A percentile compares a stretch with the other conserved stretches of the same genome.
These are phyloP conservation scores for Neotragus moschatus DNA, from an alignment of 2,113 vertebrate species.

Conservation along the genomic window DNA sequence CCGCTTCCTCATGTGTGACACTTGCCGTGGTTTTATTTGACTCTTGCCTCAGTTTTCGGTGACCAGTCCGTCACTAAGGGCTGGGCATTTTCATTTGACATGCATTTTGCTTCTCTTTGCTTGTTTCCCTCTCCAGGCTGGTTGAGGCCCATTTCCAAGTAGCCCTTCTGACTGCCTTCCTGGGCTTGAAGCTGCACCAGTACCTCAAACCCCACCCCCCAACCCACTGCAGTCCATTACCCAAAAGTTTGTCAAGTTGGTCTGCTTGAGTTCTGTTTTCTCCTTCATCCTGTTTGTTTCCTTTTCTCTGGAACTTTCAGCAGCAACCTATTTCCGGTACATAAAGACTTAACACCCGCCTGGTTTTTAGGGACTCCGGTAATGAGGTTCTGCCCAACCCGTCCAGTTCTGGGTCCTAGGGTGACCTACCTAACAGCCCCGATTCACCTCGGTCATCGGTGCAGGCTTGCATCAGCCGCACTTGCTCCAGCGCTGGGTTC, in stretches of 20 bases:
- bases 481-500: not conserved
- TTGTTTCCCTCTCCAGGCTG: not conserved
- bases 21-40: not conserved
- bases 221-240: not conserved
- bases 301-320: slow-evolving; percentile 5
- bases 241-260: not conserved
- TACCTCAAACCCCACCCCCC: too few species aligned
- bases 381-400: not conserved
- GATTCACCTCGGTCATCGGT: not conserved
- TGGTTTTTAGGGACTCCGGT: not conserved
- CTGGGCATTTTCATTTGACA: not conserved
- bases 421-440: not conserved
- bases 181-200: not conserved
- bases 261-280: not conserved
- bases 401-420: not conserved
- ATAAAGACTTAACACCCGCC: slow-evolving; percentile 29
- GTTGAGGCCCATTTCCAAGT: not conserved
- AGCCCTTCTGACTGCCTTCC: not conserved
- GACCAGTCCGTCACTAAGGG: not conserved
- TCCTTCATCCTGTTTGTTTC: not conserved
- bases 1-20: not conserved
- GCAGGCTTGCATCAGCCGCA: not conserved
- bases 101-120: not conserved
- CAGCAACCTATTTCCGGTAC: not conserved
- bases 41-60: not conserved